phyloP scores from a whole-genome alignment of 2,797 vertebrate species.

The Malurus leucopterus region DNA sequence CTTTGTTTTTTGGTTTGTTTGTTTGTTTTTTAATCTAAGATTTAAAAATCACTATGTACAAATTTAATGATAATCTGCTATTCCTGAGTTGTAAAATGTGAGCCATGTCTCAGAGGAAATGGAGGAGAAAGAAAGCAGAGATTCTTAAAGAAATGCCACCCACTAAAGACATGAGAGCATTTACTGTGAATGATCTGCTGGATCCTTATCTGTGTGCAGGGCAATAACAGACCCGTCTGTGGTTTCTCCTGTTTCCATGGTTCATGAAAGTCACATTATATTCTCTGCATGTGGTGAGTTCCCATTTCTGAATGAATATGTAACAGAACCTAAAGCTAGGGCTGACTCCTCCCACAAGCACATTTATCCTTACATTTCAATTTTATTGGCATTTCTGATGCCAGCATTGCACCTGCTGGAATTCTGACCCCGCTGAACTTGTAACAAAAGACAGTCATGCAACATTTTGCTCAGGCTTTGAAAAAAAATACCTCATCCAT shows the following conservation, averaged over 20 bases:
- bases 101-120: neutral
- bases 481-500: neutral
- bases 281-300: neutral
- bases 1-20: neutral
- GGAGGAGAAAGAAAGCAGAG: neutral
- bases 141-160: neutral
- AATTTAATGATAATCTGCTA: neutral
- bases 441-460: neutral
- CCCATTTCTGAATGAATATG: neutral
- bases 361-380: neutral
- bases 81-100: neutral
- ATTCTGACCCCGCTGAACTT: neutral
- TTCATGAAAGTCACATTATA: neutral
- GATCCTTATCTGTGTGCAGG: neutral
- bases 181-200: conserved; percentile 9
- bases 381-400: neutral
- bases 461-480: neutral
- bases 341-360: neutral
- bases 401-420: neutral
- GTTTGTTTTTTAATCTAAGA: neutral
- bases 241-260: neutral
- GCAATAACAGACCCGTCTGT: neutral
- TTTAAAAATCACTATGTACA: neutral
- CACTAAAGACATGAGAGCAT: neutral
- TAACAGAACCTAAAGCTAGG: neutral